phyloP scores from a whole-genome alignment of 2,797 vertebrate species.

The Threskiornis aethiopicus region DNA sequence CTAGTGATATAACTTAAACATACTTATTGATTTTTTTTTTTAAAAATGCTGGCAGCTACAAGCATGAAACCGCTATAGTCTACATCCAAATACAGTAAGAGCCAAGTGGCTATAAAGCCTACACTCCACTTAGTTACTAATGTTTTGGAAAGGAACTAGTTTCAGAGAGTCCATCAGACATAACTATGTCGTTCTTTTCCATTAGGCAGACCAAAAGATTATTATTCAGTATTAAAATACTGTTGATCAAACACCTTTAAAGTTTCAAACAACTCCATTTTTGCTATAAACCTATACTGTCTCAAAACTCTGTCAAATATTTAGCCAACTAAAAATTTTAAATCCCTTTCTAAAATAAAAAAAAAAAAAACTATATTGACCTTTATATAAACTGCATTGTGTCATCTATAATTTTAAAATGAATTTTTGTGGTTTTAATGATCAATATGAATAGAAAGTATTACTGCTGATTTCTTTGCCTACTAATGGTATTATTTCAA shows the following conservation, averaged over 20 bases:
- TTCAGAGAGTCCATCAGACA: not conserved
- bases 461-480: not conserved
- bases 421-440: not conserved
- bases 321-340: not conserved
- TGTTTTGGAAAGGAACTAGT: not conserved
- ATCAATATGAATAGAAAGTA: not conserved
- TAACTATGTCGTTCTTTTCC: not conserved
- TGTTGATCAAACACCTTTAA: not conserved
- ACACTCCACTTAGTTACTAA: not conserved
- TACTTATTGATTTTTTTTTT: not conserved
- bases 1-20: not conserved
- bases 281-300: not conserved
- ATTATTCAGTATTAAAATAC: not conserved
- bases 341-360: not conserved
- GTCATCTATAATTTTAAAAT: not conserved
- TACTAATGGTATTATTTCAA: not conserved
- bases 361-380: not conserved
- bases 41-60: not conserved
- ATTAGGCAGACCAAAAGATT: not conserved
- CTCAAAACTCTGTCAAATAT: not conserved
- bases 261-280: not conserved
- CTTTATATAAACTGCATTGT: not conserved
- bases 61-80: not conserved
- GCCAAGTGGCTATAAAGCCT: not conserved
- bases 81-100: not conserved